Evolutionary conservation across 35 echinoderm and acorn worm genomes (phyloP).

Genomic region (Lytechinus pictus): DNA sequence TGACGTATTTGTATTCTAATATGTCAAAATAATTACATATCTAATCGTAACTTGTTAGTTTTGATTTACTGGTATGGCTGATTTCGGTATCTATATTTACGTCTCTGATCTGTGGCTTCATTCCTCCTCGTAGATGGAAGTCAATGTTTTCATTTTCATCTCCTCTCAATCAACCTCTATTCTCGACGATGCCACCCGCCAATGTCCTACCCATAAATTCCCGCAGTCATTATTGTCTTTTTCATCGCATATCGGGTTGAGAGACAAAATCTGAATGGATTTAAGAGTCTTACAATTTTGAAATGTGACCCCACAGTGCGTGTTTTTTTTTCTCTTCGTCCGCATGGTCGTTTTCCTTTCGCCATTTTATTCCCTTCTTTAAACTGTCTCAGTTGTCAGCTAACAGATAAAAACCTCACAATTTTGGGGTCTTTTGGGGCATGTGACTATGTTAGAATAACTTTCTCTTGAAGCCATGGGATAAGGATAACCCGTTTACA

Average conservation of each 20-base stretch:
- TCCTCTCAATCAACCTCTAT: background rate
- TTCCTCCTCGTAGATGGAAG: background rate
- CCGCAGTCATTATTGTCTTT: conserved; percentile 26
- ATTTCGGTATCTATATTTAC: background rate
- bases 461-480: background rate
- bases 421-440: background rate
- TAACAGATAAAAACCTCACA: background rate
- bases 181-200: conserved; percentile 22
- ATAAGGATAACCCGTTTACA: conserved; percentile 17
- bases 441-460: background rate
- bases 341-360: background rate
- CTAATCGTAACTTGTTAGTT: background rate
- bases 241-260: conserved; percentile 11
- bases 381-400: background rate
- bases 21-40: background rate
- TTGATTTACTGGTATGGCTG: background rate
- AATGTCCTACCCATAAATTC: background rate
- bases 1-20: background rate
- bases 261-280: conserved; percentile 31
- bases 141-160: background rate
- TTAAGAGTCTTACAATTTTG: conserved; percentile 39
- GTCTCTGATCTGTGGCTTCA: background rate
- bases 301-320: conserved; percentile 28
- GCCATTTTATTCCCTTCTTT: background rate
- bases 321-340: background rate